phyloP scores from a whole-genome alignment of 2,797 vertebrate genomes.

The Lagocephalus sceleratus region DNA sequence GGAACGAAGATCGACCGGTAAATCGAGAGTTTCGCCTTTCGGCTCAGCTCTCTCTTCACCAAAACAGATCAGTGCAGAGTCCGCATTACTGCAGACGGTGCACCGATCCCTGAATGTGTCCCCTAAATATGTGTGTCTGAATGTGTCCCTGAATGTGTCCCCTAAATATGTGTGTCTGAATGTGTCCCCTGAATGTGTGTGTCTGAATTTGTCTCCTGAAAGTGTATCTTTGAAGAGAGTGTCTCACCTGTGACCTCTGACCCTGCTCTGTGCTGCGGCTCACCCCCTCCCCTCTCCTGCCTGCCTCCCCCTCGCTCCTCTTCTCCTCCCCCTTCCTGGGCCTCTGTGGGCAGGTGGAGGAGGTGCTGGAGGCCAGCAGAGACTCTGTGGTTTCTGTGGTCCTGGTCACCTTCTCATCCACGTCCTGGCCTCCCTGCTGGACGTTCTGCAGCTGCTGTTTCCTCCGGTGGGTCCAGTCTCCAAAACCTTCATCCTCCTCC shows the following conservation, averaged over 20 bases:
- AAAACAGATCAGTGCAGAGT: no score
- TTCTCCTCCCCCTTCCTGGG: slow-evolving; percentile 34
- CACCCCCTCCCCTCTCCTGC: slow-evolving; percentile 28
- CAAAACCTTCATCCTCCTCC: slow-evolving; percentile 94
- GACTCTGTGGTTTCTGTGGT: slow-evolving; percentile 18
- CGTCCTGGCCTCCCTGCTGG: slow-evolving; percentile 35
- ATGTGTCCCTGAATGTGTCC: no score
- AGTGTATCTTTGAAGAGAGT: no score
- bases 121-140: no score
- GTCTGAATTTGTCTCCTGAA: no score
- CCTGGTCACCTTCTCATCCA: slow-evolving; percentile 35
- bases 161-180: no score
- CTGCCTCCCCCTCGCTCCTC: slow-evolving; percentile 16
- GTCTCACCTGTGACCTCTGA: slow-evolving; percentile 38
- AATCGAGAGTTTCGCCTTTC: no score
- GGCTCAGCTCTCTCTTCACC: no score
- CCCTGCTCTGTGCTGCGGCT: background rate
- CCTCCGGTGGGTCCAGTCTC: slow-evolving; percentile 88
- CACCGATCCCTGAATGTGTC: no score
- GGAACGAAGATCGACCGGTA: no score
- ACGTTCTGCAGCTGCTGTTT: slow-evolving; percentile 69
- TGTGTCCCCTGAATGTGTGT: no score
- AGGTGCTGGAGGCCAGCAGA: slow-evolving; percentile 6
- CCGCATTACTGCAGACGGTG: no score
- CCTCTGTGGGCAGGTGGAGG: slow-evolving; percentile 28